phyloP scores from a whole-genome alignment of 2,113 vertebrate genomes.

The Formicarius rufipectus region DNA sequence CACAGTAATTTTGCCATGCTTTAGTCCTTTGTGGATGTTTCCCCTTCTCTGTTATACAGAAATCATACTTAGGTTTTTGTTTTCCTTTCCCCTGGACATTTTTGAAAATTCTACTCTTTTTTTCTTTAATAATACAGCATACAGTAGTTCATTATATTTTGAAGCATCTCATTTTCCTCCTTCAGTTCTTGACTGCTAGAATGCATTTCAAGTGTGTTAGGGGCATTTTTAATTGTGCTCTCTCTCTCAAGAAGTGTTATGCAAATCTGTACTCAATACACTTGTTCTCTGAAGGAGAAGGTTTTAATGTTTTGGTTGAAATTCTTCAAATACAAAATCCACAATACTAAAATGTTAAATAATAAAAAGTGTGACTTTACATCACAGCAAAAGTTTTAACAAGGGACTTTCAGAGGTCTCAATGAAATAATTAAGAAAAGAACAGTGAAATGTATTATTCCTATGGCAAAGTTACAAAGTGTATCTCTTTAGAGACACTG shows the following conservation, averaged over 20 bases:
- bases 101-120: not conserved
- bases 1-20: not conserved
- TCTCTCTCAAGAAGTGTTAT: not conserved
- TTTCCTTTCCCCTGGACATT: not conserved
- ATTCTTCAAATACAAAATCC: conserved; percentile 17
- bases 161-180: not conserved
- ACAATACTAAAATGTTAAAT: not conserved
- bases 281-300: not conserved
- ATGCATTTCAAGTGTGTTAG: not conserved
- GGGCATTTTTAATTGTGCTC: not conserved
- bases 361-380: not conserved
- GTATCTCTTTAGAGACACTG: not conserved
- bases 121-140: not conserved
- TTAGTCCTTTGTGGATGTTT: not conserved
- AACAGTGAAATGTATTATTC: not conserved
- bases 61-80: not conserved
- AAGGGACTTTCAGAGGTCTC: not conserved
- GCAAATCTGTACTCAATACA: conserved; percentile 22
- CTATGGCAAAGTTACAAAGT: not conserved
- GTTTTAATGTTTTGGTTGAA: conserved; percentile 9
- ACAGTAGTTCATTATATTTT: conserved; percentile 20
- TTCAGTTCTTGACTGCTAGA: not conserved
- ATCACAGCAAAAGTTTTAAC: conserved; percentile 14
- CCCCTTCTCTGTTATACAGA: not conserved
- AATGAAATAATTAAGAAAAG: not conserved